phyloP scores from a whole-genome alignment of 2,888 invertebrate species.

The Neocrepidodera transversa region DNA sequence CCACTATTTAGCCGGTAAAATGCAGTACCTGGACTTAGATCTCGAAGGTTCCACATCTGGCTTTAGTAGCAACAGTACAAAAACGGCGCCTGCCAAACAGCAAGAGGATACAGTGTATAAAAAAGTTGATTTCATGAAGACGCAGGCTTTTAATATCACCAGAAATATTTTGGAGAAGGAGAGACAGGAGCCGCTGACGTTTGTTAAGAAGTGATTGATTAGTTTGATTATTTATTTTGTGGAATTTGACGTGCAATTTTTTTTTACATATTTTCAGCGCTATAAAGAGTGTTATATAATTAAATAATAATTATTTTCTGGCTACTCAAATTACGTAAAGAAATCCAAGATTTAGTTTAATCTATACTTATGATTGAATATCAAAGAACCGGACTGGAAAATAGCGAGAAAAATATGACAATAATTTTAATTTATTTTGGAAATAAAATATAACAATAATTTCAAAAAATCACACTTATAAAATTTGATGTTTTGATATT shows the following conservation, averaged over 20 bases:
- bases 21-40: constrained; percentile 90
- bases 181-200: constrained; percentile 58
- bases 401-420: too few relatives aligned
- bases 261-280: too few relatives aligned
- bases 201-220: constrained; percentile 49
- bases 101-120: constrained; percentile 75
- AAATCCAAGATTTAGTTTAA: too few relatives aligned
- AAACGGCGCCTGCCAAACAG: constrained; percentile 45
- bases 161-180: constrained; percentile 80
- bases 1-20: constrained; percentile 49
- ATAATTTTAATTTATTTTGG: too few relatives aligned
- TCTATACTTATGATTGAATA: too few relatives aligned
- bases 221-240: neutral
- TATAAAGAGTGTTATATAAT: too few relatives aligned
- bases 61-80: constrained; percentile 29
- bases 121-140: constrained; percentile 93
- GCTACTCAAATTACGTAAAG: too few relatives aligned
- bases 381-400: too few relatives aligned
- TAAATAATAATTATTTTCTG: too few relatives aligned
- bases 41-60: constrained; percentile 61
- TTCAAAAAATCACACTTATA: too few relatives aligned
- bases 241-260: constrained; percentile 34
- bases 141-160: constrained; percentile 89
- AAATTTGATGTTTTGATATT: too few relatives aligned
- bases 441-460: too few relatives aligned